Evolutionary conservation across 2,888 invertebrate species (phyloP).

Genomic region (Lissocephala sabroskyi): DNA sequence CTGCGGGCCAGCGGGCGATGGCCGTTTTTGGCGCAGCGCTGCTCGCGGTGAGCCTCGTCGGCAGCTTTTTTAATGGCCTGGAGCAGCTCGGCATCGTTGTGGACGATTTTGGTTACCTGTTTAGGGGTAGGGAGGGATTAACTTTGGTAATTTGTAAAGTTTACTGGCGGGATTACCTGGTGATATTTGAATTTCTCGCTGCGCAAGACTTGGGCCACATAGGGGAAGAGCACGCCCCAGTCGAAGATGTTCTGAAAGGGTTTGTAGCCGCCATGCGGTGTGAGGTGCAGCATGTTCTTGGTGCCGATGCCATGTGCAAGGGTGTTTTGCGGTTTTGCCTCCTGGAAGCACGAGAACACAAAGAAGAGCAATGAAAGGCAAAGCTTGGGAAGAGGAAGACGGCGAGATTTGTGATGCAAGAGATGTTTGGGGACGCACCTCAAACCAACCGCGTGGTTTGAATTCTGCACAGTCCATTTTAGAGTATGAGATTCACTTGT

Average conservation of each 20-base stretch:
- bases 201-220: constrained; percentile 79
- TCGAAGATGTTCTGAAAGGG: constrained; percentile 74
- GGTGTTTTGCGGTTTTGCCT: constrained; percentile 57
- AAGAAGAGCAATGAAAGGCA: constrained; percentile 9
- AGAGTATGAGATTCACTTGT: constrained; percentile 47
- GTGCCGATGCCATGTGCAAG: constrained; percentile 72
- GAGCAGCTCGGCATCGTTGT: constrained; percentile 81
- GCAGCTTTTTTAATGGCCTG: constrained; percentile 82
- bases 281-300: constrained; percentile 74
- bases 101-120: constrained; percentile 68
- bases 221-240: constrained; percentile 77
- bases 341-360: constrained; percentile 40
- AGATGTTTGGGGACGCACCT: neutral
- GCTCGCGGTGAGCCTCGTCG: constrained; percentile 74
- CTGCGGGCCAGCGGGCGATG: constrained; percentile 43
- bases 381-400: neutral
- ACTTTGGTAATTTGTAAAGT: neutral
- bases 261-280: constrained; percentile 76
- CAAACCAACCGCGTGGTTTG: constrained; percentile 70
- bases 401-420: neutral
- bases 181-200: constrained; percentile 80
- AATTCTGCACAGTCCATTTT: too few species aligned
- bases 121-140: too few species aligned
- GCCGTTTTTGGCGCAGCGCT: constrained; percentile 60
- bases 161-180: constrained; percentile 73